These are phyloP conservation scores for Ligdia adustata DNA, from an alignment of 2,888 invertebrate species.

Conservation along the genomic window DNA sequence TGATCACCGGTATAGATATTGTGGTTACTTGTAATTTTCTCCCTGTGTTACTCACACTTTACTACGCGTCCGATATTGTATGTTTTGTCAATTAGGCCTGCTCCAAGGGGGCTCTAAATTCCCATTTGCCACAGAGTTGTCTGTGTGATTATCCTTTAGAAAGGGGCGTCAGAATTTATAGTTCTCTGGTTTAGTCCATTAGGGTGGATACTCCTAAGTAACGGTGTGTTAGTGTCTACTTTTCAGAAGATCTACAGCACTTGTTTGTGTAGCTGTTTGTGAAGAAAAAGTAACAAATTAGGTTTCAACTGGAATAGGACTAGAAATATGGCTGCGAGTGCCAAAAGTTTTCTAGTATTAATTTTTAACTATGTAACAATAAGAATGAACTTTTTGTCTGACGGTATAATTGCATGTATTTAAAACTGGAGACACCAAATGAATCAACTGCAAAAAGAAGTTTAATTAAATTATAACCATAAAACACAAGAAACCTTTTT, in stretches of 20 bases:
- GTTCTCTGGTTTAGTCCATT: conserved; percentile 72
- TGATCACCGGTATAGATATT: too few species aligned
- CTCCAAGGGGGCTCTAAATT: conserved; percentile 67
- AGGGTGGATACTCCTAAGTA: conserved; percentile 53
- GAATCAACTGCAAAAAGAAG: too few species aligned
- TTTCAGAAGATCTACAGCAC: conserved; percentile 35
- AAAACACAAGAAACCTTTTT: too few species aligned
- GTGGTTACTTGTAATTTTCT: too few species aligned
- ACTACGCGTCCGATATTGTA: conserved; percentile 50
- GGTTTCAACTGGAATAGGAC: conserved; percentile 1
- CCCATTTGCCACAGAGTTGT: conserved; percentile 68
- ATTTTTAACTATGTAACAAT: too few species aligned
- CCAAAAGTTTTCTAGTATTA: too few species aligned
- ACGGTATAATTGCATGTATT: too few species aligned
- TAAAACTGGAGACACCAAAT: too few species aligned
- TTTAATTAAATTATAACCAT: too few species aligned
- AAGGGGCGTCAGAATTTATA: conserved; percentile 71
- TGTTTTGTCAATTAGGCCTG: conserved; percentile 74
- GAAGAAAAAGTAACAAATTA: conserved; percentile 22
- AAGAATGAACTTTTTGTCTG: too few species aligned
- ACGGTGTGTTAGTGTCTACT: conserved; percentile 43
- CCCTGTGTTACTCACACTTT: conserved; percentile 1
- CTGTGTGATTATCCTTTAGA: conserved; percentile 76
- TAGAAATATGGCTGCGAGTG: too few species aligned
- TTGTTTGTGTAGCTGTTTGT: conserved; percentile 23